Base-by-base conservation (phyloP, 2,888 invertebrate species). In the Melangyna quadrimaculata region DNA sequence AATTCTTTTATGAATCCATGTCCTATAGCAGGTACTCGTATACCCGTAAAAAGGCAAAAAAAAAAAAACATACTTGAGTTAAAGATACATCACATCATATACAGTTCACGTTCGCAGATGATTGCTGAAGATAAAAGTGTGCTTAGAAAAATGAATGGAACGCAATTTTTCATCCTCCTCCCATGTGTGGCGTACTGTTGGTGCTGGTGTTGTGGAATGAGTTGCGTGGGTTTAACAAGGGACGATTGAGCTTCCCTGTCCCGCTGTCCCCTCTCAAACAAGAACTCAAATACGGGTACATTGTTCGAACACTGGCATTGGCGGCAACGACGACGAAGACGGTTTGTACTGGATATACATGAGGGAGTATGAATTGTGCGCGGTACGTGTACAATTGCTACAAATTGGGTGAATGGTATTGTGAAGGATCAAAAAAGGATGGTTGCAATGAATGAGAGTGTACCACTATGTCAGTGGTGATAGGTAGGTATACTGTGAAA, bases 91-190 rank as follows among this genome's bases (percentile, higher is more conserved):
- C 75, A 67, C 79, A 79, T 79, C 75, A 72, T 65, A 84, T 40
- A 79, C 75, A 75, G 71, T 79, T 80, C 84, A 84, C 84, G 84
- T 84, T 84, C 84, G 80, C 75, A 84, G 84, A 84, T 84, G 84
- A 84, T 84, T 84, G 84, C 80, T 80, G 72, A 37, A 84, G 84
- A 84, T 80, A 84, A 84, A 84, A 84, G 79, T 84, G 84, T 84
- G 84, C 84, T 84, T 84, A 84, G 84, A 80, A 80, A 80, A 84
- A 84, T 84, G 84, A 84, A 84, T 84, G 84, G 80, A 80, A 84
- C 84, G 84, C 84, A 84, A 84, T 84, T 80, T 84, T 84, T 84
- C 84, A 80, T 80, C 61, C 57, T 75, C 75, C 51, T 27, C 72
- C 72, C 67, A 53, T 45, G 22, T 35, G 59, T 40, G 35, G 32